Base-by-base conservation (phyloP, 2,113 vertebrate genomes). In the Dromiciops gliroides region DNA sequence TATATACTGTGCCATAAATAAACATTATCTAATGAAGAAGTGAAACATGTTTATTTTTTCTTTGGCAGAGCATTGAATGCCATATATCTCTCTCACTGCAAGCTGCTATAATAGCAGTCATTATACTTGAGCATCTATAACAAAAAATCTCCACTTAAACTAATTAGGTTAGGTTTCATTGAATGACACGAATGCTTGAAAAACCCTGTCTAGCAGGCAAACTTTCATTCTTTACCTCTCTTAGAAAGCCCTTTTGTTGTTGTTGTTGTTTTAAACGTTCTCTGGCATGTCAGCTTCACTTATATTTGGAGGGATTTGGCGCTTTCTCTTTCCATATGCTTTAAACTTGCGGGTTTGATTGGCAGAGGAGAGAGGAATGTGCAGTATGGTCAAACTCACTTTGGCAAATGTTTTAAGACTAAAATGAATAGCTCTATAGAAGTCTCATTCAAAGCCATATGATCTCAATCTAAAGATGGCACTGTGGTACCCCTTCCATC, bases 1-100 rank as follows among this genome's bases (percentile, higher is more conserved):
- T 98, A 98, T 98, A 98, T 97, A 98, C 97, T 97, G 97, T 96
- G 97, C 97, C 97, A 98, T 98, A 99, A 99, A 99, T 99, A 98
- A 98, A 98, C 98, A 98, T 98, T 97, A 97, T 98, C 98, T 98
- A 98, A 99, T 98, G 98, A 99, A 98, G 98, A 98, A 98, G 98
- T 97, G 97, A 98, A 98, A 96, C 96, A 93, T 98, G 97, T 98
- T 98, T 98, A 98, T 98, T 98, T 98, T 98, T 98, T 95, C 97
- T 96, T 98, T 97, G 96, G 97, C 96, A 96, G 97, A 97, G 96
- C 96, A 0, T 96, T 97, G 96, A 96, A 97, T 97, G 98, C 96
- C 96, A 94, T 98, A 98, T 98, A 98, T 98, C 98, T 98, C 94
- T 97, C 92, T 95, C 97, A 96, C 95, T 96, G 96, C 91, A 92